A percentile compares a stretch with the other conserved stretches of the same genome.
Conservation (phyloP, 1,140 invertebrate species). For the Macrobrachium rosenbergii region DNA sequence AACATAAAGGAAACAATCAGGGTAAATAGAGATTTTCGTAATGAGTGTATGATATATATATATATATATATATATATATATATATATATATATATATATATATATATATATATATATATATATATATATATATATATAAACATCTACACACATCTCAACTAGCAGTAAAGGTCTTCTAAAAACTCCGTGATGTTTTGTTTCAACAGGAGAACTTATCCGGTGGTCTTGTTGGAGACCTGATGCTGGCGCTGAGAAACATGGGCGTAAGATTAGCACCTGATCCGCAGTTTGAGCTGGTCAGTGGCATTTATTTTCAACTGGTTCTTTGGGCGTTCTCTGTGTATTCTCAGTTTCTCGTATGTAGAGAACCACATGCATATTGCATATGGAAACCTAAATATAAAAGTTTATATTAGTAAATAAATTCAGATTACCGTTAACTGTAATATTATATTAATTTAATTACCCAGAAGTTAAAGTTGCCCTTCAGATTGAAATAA, state of each 20-base stretch:
- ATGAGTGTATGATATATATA: too few relatives aligned
- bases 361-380: too few relatives aligned
- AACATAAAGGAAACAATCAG: too few relatives aligned
- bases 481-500: too few relatives aligned
- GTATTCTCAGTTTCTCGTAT: too few relatives aligned
- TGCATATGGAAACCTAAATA: not conserved
- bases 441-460: not conserved
- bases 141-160: too few relatives aligned
- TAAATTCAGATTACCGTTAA: not conserved
- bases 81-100: too few relatives aligned
- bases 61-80: too few relatives aligned
- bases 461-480: too few relatives aligned
- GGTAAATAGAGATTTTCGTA: too few relatives aligned
- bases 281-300: conserved; percentile 48
- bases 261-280: conserved; percentile 41
- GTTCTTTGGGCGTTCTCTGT: not conserved
- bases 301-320: not conserved
- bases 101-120: too few relatives aligned
- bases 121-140: too few relatives aligned
- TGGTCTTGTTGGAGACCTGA: conserved; percentile 43
- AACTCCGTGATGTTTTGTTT: not conserved
- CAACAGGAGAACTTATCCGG: conserved; percentile 53
- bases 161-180: not conserved
- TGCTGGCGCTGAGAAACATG: conserved; percentile 19
- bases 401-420: not conserved